phyloP scores from a whole-genome alignment of 2,113 vertebrate species.

The Lamprologus speciosus region DNA sequence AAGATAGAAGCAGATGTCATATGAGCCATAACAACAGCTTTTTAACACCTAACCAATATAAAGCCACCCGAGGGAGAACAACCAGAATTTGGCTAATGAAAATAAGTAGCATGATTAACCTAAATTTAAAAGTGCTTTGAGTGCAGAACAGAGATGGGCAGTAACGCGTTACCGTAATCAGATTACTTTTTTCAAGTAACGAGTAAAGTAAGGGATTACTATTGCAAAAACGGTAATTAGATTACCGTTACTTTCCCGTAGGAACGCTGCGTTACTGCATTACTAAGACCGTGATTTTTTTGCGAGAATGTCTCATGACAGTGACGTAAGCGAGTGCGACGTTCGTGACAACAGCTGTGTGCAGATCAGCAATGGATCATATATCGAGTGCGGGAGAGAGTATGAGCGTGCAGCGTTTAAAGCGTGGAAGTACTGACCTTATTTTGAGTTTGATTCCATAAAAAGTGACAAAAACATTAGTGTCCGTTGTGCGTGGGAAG shows the following conservation, averaged over 20 bases:
- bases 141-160: neutral
- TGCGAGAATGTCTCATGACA: neutral
- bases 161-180: neutral
- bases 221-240: neutral
- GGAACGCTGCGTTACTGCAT: fast-evolving
- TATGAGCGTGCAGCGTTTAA: neutral
- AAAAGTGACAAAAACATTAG: neutral
- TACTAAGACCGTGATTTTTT: neutral
- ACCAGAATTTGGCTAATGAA: neutral
- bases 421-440: neutral
- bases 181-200: neutral
- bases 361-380: neutral
- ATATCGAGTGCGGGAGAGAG: fast-evolving
- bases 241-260: neutral
- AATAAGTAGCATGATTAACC: neutral
- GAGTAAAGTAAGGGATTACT: neutral
- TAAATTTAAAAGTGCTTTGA: neutral
- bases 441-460: neutral
- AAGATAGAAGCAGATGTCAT: neutral
- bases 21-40: neutral
- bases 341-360: neutral
- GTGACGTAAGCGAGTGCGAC: neutral
- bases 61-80: neutral
- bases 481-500: neutral
- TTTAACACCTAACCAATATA: neutral